Percentiles rank a stretch among this genome's conserved stretches.
Conservation (phyloP, 2,888 invertebrate genomes). For the Pediacus dermestoides region DNA sequence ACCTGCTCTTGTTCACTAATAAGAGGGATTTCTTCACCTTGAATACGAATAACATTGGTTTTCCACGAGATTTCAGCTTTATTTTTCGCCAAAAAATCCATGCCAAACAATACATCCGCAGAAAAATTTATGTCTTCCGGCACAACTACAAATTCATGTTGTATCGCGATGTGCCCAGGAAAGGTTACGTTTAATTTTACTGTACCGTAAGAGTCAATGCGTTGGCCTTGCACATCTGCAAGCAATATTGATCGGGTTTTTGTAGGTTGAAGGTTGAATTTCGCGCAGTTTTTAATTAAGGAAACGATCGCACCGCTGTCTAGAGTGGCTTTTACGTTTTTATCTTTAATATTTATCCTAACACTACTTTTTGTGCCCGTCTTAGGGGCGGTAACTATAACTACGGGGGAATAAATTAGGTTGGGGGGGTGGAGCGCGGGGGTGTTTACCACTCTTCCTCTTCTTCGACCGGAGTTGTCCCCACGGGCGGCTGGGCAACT, state of each 20-base stretch:
- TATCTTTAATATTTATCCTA: no score
- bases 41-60: background rate
- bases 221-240: background rate
- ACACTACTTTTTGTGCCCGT: no score
- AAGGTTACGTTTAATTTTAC: background rate
- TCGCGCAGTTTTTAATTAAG: background rate
- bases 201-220: background rate
- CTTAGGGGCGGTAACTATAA: no score
- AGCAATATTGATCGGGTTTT: background rate
- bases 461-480: no score
- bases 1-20: background rate
- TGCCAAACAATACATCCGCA: background rate
- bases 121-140: background rate
- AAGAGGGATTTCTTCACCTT: background rate
- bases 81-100: background rate
- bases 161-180: background rate
- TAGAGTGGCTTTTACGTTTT: no score
- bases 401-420: no score
- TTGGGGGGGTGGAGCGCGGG: no score
- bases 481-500: no score
- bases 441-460: no score
- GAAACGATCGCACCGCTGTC: background rate
- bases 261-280: background rate
- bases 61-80: background rate
- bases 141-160: background rate